Conservation (phyloP, 2,888 invertebrate species). For the Agrotis ipsilon region DNA sequence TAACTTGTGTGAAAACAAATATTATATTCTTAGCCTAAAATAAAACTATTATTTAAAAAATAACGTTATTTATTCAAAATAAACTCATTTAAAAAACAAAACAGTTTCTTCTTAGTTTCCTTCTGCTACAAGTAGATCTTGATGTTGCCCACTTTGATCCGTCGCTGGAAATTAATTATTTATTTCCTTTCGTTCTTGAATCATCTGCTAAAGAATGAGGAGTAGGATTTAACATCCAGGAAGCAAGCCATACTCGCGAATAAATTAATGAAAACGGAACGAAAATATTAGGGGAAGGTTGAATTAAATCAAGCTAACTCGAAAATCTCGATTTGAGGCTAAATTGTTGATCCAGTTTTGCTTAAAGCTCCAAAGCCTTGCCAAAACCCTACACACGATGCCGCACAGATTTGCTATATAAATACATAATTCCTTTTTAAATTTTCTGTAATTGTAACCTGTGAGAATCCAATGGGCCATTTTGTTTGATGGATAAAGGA, state of each 20-base stretch:
- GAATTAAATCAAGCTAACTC: not conserved
- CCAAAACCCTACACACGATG: too few relatives aligned
- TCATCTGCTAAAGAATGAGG: slow-evolving; percentile 43
- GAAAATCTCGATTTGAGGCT: not conserved
- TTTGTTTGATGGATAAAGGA: too few relatives aligned
- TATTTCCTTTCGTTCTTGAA: slow-evolving; percentile 14
- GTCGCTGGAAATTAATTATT: slow-evolving; percentile 43
- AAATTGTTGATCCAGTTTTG: not conserved
- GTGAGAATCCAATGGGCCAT: too few relatives aligned
- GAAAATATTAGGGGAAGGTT: not conserved
- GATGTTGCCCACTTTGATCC: slow-evolving; percentile 54
- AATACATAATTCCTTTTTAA: too few relatives aligned
- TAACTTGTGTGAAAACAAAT: slow-evolving; percentile 9
- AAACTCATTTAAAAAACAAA: slow-evolving; percentile 54
- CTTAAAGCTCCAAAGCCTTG: too few relatives aligned
- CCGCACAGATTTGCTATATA: too few relatives aligned
- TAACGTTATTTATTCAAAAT: slow-evolving; percentile 61
- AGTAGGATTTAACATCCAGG: not conserved
- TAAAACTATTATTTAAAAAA: slow-evolving; percentile 49
- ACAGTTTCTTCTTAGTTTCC: slow-evolving; percentile 35
- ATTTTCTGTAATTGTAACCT: too few relatives aligned
- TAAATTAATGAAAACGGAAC: not conserved
- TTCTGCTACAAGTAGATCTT: slow-evolving; percentile 47
- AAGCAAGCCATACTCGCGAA: slow-evolving; percentile 14
- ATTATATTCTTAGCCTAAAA: slow-evolving; percentile 17